Conservation (phyloP, 1,140 invertebrate species). For the Chymomyza costata region DNA sequence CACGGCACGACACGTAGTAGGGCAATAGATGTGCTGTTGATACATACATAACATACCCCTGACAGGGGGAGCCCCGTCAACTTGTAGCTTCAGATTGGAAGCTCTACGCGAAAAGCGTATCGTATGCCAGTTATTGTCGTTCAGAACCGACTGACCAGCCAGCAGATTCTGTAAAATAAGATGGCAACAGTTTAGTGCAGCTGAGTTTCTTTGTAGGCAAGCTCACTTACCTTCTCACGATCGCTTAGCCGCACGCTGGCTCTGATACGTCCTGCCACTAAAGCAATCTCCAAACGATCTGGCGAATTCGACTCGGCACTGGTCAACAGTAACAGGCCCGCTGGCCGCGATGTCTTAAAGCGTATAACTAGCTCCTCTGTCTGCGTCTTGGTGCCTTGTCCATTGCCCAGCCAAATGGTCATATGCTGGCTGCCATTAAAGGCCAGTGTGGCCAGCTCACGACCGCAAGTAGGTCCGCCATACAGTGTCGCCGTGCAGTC, state of each 20-base stretch:
- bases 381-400: conserved; percentile 89
- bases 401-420: conserved; percentile 82
- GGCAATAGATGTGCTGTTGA: conserved; percentile 78
- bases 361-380: conserved; percentile 93
- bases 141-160: conserved; percentile 86
- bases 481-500: conserved; percentile 94
- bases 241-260: conserved; percentile 89
- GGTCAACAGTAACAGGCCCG: conserved; percentile 84
- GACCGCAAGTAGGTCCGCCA: conserved; percentile 93
- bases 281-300: conserved; percentile 88
- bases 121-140: conserved; percentile 97
- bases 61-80: conserved; percentile 88
- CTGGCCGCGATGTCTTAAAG: conserved; percentile 88
- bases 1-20: conserved; percentile 76
- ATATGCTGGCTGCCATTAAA: conserved; percentile 93
- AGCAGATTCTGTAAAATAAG: conserved; percentile 81
- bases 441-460: conserved; percentile 91
- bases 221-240: conserved; percentile 84
- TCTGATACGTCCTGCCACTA: conserved; percentile 87
- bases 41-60: conserved; percentile 87
- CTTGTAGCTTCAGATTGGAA: conserved; percentile 87
- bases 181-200: conserved; percentile 1
- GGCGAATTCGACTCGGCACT: conserved; percentile 83
- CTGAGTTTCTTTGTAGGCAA: background rate
- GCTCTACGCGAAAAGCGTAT: conserved; percentile 89